Evolutionary conservation across 2,797 vertebrate species (phyloP).

Genomic region (Pipistrellus pipistrellus): DNA sequence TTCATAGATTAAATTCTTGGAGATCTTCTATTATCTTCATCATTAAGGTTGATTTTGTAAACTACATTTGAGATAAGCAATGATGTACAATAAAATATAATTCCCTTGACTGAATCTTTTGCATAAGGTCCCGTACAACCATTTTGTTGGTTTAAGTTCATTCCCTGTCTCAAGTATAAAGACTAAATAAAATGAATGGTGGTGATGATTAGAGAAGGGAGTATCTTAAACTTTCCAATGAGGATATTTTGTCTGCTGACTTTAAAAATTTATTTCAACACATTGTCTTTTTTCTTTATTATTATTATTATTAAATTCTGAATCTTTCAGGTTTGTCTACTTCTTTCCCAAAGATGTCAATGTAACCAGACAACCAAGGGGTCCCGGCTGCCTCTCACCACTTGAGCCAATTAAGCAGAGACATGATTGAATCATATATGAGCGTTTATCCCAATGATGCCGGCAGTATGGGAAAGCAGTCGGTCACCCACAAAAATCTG

Average conservation of each 20-base stretch:
- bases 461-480: no score
- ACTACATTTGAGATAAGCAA: conserved; percentile 1
- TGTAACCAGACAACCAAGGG: no score
- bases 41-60: neutral
- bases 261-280: conserved; percentile 18
- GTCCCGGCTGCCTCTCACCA: no score
- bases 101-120: neutral
- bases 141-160: neutral
- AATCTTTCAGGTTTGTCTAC: neutral
- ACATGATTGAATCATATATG: no score
- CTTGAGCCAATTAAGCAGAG: no score
- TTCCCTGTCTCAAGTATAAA: neutral
- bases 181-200: neutral
- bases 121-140: neutral
- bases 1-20: neutral
- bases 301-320: neutral
- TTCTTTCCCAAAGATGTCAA: neutral
- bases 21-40: neutral
- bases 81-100: neutral
- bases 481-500: no score
- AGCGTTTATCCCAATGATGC: no score
- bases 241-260: neutral
- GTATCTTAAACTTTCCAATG: neutral
- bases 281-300: neutral
- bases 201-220: neutral